These are phyloP conservation scores for Pachyramphus minor DNA, from an alignment of 2,113 vertebrate species.

Conservation along the genomic window DNA sequence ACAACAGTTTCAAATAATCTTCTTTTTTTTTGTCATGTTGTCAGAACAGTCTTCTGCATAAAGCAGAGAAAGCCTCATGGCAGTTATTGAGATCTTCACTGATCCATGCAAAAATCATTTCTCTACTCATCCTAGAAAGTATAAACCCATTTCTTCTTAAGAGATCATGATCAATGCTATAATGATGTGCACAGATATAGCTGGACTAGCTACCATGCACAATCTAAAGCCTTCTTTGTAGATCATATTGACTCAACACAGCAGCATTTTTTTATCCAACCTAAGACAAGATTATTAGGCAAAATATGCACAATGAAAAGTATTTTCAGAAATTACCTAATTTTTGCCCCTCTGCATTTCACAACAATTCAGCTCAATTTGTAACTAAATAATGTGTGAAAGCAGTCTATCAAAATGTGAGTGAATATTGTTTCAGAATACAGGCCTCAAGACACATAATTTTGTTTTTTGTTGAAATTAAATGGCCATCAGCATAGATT, in stretches of 20 bases:
- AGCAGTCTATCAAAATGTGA: not conserved
- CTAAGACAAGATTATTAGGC: not conserved
- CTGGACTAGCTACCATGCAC: not conserved
- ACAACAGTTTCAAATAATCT: not conserved
- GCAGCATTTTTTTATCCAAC: not conserved
- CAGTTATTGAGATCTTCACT: not conserved
- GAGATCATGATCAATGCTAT: not conserved
- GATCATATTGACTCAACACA: not conserved
- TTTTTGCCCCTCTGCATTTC: not conserved
- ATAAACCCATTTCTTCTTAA: not conserved
- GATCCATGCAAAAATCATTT: not conserved
- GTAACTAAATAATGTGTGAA: not conserved
- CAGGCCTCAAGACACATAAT: fast-evolving
- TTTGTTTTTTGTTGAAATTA: not conserved
- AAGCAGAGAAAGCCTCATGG: not conserved
- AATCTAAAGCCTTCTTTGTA: not conserved
- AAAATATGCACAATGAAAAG: not conserved
- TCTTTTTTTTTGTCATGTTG: not conserved
- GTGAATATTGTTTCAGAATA: not conserved
- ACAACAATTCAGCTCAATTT: not conserved
- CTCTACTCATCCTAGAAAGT: not conserved
- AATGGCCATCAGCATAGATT: not conserved
- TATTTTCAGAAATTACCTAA: not conserved
- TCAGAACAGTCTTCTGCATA: not conserved
- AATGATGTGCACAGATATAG: not conserved